phyloP scores from a whole-genome alignment of 2,888 invertebrate genomes.

The Xylota sylvarum region DNA sequence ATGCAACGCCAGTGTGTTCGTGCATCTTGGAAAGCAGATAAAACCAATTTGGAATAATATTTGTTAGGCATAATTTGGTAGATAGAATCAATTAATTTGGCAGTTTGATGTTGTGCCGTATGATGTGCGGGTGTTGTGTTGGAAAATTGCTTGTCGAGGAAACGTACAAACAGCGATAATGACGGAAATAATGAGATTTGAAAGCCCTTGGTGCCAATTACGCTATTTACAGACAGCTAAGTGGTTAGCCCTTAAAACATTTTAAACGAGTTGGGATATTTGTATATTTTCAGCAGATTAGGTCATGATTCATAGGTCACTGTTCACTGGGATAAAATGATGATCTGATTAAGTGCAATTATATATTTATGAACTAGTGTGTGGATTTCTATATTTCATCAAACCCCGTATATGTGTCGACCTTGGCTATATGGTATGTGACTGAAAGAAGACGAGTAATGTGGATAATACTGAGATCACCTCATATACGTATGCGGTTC shows the following conservation, averaged over 20 bases:
- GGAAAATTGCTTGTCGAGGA: not conserved
- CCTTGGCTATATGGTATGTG: too few species aligned
- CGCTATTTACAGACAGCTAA: not conserved
- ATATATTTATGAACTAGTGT: too few species aligned
- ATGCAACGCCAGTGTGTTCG: slow-evolving; percentile 43
- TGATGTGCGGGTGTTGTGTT: not conserved
- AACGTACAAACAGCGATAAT: not conserved
- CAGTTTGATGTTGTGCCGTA: slow-evolving; percentile 31
- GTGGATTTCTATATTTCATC: too few species aligned
- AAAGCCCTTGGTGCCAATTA: not conserved
- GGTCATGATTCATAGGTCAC: too few species aligned
- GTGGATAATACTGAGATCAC: too few species aligned
- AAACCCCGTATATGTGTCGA: too few species aligned
- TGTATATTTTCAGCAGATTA: too few species aligned
- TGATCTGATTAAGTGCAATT: too few species aligned
- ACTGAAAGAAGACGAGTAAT: too few species aligned
- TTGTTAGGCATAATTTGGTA: slow-evolving; percentile 65
- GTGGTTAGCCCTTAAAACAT: not conserved
- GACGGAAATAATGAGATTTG: not conserved
- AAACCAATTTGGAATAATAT: slow-evolving; percentile 67
- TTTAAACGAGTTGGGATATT: too few species aligned
- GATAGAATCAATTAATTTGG: slow-evolving; percentile 69
- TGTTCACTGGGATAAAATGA: too few species aligned
- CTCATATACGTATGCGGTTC: too few species aligned
- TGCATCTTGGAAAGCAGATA: slow-evolving; percentile 60